Percentiles rank a stretch among this genome's conserved stretches.
Evolutionary conservation across 1,140 invertebrate species (phyloP).

Genomic region (Drosophila arawakana): DNA sequence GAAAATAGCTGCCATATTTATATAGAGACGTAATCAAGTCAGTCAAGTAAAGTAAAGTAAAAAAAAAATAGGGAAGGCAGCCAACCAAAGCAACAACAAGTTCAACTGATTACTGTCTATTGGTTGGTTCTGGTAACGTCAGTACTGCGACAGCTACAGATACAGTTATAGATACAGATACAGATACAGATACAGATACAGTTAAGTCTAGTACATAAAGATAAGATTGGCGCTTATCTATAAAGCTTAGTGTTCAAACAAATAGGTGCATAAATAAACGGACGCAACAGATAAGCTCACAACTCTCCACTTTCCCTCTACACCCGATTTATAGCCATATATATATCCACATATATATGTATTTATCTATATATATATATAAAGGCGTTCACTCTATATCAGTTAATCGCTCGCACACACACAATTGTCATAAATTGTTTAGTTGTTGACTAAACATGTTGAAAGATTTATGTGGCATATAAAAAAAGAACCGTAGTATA

Average conservation of each 20-base stretch:
- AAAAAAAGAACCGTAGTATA: constrained; percentile 38
- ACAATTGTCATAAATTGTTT: constrained; percentile 78
- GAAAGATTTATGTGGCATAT: constrained; percentile 72
- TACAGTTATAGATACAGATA: constrained; percentile 12
- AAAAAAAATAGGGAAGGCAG: constrained; percentile 19
- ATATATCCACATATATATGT: constrained; percentile 15
- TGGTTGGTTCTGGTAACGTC: constrained; percentile 31
- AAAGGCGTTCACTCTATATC: constrained; percentile 55
- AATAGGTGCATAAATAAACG: constrained; percentile 81
- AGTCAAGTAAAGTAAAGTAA: constrained; percentile 29
- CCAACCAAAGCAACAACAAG: constrained; percentile 34
- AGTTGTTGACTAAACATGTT: constrained; percentile 81
- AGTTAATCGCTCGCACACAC: constrained; percentile 64
- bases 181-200: constrained; percentile 9
- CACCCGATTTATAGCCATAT: constrained; percentile 34
- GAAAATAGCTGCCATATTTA: constrained; percentile 78
- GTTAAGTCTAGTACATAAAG: constrained; percentile 33
- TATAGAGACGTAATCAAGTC: constrained; percentile 80
- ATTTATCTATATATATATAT: constrained; percentile 18
- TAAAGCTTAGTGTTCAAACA: constrained; percentile 73
- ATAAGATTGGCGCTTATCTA: constrained; percentile 65
- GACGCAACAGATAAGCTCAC: constrained; percentile 54
- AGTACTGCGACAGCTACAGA: constrained; percentile 18
- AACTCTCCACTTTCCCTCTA: constrained; percentile 4
- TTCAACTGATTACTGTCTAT: constrained; percentile 56